phyloP scores from a whole-genome alignment of 2,797 vertebrate species.

The Notamacropus eugenii region DNA sequence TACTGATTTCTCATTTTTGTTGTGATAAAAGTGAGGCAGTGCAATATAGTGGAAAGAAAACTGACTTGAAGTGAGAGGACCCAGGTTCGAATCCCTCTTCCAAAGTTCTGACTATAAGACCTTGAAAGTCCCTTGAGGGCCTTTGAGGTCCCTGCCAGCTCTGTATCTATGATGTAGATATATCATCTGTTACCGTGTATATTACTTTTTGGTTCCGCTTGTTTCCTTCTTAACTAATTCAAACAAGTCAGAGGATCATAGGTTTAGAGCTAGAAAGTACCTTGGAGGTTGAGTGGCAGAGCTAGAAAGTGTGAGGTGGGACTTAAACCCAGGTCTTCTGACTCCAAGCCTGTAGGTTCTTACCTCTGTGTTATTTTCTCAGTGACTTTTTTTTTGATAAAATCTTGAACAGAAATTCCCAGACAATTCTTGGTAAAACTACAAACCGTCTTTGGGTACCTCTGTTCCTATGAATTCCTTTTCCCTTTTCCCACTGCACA shows the following conservation, averaged over 20 bases:
- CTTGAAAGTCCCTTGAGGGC: background rate
- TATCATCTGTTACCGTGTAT: background rate
- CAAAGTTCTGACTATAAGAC: background rate
- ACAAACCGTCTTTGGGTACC: background rate
- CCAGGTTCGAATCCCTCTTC: background rate
- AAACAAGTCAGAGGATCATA: background rate
- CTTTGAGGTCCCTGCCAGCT: background rate
- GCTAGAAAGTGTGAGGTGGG: background rate
- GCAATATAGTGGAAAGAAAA: background rate
- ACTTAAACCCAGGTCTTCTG: background rate
- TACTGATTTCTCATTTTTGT: background rate
- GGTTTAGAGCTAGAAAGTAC: background rate
- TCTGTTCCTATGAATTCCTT: background rate
- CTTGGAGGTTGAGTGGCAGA: background rate
- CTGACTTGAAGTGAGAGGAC: background rate
- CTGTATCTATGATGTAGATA: background rate
- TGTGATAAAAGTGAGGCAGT: background rate
- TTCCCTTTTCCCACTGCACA: background rate
- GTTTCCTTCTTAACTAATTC: background rate
- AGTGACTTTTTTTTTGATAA: background rate
- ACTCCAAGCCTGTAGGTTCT: background rate
- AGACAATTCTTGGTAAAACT: background rate
- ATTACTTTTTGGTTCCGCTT: background rate
- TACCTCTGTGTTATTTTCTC: background rate
- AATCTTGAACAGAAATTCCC: background rate